Conservation (phyloP, 2,113 vertebrate genomes). For the Brevimyrus niger region DNA sequence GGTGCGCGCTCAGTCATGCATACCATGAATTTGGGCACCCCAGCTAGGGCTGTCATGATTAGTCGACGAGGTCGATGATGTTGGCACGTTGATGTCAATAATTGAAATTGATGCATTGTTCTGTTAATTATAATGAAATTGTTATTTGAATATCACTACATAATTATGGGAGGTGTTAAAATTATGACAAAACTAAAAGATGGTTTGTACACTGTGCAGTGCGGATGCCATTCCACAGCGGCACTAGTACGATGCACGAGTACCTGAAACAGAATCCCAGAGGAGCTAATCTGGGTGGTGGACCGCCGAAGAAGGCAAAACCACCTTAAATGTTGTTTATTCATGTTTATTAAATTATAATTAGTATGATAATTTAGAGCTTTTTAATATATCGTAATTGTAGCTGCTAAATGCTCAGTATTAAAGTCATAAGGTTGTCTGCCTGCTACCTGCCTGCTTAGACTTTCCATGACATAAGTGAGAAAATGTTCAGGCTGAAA, state of each 20-base stretch:
- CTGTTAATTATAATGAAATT: neutral
- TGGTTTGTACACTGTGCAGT: neutral
- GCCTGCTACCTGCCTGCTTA: too few relatives aligned
- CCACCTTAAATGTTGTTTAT: neutral
- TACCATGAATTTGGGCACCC: neutral
- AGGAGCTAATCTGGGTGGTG: neutral
- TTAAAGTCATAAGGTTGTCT: too few relatives aligned
- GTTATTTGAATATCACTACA: neutral
- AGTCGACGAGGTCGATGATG: neutral
- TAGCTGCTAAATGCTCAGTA: too few relatives aligned
- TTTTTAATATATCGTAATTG: too few relatives aligned
- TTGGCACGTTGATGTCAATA: neutral
- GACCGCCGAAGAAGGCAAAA: neutral
- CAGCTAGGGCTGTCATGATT: neutral
- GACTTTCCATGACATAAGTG: too few relatives aligned
- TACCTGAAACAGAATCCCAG: neutral
- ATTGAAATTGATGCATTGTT: neutral
- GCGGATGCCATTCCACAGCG: too few relatives aligned
- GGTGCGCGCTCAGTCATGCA: neutral
- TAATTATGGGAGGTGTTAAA: neutral
- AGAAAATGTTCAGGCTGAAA: too few relatives aligned
- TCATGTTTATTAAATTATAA: neutral
- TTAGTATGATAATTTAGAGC: neutral
- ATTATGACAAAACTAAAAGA: neutral
- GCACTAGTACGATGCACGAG: neutral